A percentile compares a stretch with the other conserved stretches of the same genome.
These are phyloP conservation scores for Pao palembangensis DNA, from an alignment of 2,113 vertebrate species.

Conservation along the genomic window DNA sequence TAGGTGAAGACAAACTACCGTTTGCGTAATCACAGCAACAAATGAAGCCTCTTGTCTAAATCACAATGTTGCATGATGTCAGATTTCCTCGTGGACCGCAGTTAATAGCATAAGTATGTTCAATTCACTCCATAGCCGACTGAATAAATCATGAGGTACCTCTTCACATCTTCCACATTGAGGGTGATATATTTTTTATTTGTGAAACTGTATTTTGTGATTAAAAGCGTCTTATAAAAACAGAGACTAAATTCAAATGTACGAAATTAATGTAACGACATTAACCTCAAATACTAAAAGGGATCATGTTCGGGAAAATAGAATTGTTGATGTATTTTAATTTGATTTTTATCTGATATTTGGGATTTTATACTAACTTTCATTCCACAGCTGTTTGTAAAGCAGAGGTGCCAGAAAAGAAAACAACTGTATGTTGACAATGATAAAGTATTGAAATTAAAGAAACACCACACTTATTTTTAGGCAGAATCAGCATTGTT, in stretches of 20 bases:
- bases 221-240: slow-evolving; percentile 18
- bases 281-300: too few species aligned
- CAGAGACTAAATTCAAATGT: slow-evolving; percentile 1
- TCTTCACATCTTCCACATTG: slow-evolving; percentile 19
- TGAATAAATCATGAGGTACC: slow-evolving; percentile 62
- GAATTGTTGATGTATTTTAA: slow-evolving; percentile 20
- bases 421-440: neutral
- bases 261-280: too few species aligned
- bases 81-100: slow-evolving; percentile 31
- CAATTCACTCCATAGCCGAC: slow-evolving; percentile 39
- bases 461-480: neutral
- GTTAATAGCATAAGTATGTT: slow-evolving; percentile 49
- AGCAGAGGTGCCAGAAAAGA: slow-evolving; percentile 2
- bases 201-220: slow-evolving; percentile 43
- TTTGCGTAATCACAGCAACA: slow-evolving; percentile 20
- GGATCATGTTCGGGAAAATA: too few species aligned
- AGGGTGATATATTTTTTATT: slow-evolving; percentile 54
- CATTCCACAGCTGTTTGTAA: slow-evolving; percentile 3
- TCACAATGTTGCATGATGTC: slow-evolving; percentile 30
- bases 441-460: neutral
- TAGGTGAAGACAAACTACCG: slow-evolving; percentile 7
- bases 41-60: slow-evolving; percentile 35
- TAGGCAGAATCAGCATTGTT: neutral
- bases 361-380: slow-evolving; percentile 11
- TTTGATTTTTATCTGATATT: slow-evolving; percentile 4